A percentile compares a stretch with the other conserved stretches of the same genome.
Conservation (phyloP, 2,888 invertebrate genomes). For the Ophraella communa region DNA sequence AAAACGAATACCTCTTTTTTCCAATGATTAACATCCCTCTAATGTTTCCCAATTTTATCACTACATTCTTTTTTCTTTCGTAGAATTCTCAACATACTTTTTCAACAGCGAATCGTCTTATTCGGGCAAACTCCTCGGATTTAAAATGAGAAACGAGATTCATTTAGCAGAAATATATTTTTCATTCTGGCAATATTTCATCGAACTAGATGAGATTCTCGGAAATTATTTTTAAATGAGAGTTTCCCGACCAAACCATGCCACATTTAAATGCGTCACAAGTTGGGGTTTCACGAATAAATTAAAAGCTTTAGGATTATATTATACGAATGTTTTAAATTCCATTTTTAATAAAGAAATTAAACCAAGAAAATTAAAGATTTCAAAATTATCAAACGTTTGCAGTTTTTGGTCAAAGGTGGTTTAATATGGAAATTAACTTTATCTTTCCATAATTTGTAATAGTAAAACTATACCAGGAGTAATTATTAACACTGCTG, state of each 20-base stretch:
- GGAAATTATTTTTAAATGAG: constrained; percentile 10
- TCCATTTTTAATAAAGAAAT: no score
- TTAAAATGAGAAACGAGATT: constrained; percentile 1
- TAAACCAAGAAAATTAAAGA: no score
- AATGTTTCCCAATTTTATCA: neutral
- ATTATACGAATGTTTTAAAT: neutral
- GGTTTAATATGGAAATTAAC: no score
- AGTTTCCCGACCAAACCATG: neutral
- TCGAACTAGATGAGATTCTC: constrained; percentile 7
- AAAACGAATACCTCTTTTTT: neutral
- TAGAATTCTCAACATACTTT: neutral
- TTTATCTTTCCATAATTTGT: no score
- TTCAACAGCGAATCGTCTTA: neutral
- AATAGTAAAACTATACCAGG: no score
- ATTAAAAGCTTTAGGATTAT: neutral
- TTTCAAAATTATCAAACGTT: no score
- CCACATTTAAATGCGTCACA: neutral
- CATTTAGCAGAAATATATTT: neutral
- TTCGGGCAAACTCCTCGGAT: neutral
- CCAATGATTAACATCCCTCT: neutral
- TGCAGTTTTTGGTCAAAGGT: no score
- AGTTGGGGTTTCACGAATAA: neutral
- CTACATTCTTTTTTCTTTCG: neutral
- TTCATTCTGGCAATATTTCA: constrained; percentile 2
- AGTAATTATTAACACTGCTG: no score